These are phyloP conservation scores for Drosophila pseudotakahashii DNA, from an alignment of 2,888 invertebrate genomes.

Conservation along the genomic window DNA sequence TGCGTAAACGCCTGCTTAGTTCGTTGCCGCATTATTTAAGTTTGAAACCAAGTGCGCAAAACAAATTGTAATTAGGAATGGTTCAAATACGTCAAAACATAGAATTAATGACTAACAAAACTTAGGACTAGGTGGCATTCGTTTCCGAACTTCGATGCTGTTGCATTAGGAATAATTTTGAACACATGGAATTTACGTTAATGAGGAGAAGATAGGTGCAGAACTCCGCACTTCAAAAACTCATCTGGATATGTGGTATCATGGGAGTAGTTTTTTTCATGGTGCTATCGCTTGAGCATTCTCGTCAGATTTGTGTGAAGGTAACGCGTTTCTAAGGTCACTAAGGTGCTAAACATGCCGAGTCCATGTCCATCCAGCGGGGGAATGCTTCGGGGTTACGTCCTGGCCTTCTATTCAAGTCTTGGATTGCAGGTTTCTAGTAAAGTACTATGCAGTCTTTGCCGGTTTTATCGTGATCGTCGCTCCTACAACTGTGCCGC, in stretches of 20 bases:
- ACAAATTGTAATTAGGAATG: conserved; percentile 75
- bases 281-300: conserved; percentile 30
- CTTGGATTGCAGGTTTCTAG: conserved; percentile 54
- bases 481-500: conserved; percentile 86
- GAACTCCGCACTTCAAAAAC: not conserved
- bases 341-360: conserved; percentile 74
- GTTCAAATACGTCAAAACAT: conserved; percentile 48
- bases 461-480: conserved; percentile 36
- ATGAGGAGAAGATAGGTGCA: conserved; percentile 26
- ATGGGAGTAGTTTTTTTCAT: conserved; percentile 28
- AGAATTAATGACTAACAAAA: conserved; percentile 56
- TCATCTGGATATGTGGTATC: conserved; percentile 40
- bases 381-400: conserved; percentile 57
- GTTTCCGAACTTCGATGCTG: conserved; percentile 49
- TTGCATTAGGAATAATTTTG: conserved; percentile 66
- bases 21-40: conserved; percentile 2
- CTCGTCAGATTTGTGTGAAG: conserved; percentile 49
- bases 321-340: conserved; percentile 78
- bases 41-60: conserved; percentile 58
- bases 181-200: conserved; percentile 55
- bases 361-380: conserved; percentile 55
- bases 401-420: conserved; percentile 51
- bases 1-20: not conserved
- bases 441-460: conserved; percentile 68
- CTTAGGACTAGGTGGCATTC: conserved; percentile 57